Evolutionary conservation across 2,113 vertebrate species (phyloP).

Genomic region (Diadophis punctatus): DNA sequence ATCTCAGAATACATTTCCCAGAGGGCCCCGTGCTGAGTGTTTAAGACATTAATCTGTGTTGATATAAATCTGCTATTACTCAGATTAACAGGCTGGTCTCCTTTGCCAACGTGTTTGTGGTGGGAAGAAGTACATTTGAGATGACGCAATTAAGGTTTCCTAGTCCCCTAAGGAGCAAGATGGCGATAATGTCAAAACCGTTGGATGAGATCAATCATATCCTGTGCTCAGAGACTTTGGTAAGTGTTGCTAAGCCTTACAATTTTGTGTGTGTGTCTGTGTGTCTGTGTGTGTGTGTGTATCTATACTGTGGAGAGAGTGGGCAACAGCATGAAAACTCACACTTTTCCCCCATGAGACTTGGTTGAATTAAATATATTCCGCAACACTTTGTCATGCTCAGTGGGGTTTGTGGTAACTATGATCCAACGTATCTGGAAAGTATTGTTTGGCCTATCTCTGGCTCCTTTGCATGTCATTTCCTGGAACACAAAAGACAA

Average conservation of each 20-base stretch:
- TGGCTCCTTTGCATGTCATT: background rate
- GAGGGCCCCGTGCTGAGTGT: background rate
- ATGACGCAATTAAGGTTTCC: slow-evolving; percentile 19
- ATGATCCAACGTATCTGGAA: background rate
- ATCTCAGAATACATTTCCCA: background rate
- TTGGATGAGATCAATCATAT: slow-evolving; percentile 21
- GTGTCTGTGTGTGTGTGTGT: background rate
- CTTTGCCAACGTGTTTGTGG: slow-evolving; percentile 20
- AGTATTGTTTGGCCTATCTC: background rate
- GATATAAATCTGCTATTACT: slow-evolving; percentile 5
- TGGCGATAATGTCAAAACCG: slow-evolving; percentile 25
- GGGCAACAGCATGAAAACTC: background rate
- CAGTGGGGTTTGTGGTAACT: background rate
- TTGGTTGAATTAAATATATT: background rate
- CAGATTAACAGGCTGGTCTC: slow-evolving; percentile 1
- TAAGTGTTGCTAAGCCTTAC: slow-evolving; percentile 4
- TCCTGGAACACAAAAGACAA: background rate
- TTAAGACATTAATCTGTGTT: slow-evolving; percentile 1
- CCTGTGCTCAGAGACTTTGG: background rate
- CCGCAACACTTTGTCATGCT: background rate
- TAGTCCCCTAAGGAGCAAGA: slow-evolving; percentile 16
- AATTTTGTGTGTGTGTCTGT: background rate
- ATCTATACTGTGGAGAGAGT: background rate
- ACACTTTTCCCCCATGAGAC: background rate
- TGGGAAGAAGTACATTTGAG: slow-evolving; percentile 11